Percentiles rank a stretch among this genome's conserved stretches.
Conservation (phyloP, 2,888 invertebrate genomes). For the Ceramica pisi region DNA sequence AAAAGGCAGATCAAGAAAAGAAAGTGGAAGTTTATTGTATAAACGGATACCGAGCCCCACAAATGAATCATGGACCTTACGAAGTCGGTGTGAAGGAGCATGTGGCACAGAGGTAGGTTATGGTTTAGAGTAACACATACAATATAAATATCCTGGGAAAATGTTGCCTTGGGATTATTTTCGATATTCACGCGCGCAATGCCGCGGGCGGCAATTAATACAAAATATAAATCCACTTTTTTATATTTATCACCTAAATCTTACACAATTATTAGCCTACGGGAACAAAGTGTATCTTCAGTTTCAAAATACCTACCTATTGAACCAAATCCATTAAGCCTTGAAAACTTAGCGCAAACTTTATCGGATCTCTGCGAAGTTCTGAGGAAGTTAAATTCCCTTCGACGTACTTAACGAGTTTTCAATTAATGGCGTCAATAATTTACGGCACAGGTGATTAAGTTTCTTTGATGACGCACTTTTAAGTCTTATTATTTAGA, state of each 20-base stretch:
- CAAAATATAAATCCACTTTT: not conserved
- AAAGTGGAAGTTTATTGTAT: too few species aligned
- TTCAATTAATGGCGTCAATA: slow-evolving; percentile 48
- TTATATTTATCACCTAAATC: not conserved
- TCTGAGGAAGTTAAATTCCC: slow-evolving; percentile 28
- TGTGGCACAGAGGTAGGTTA: too few species aligned
- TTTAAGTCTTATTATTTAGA: not conserved
- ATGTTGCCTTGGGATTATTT: too few species aligned
- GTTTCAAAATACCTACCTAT: slow-evolving; percentile 34
- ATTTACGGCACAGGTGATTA: slow-evolving; percentile 17
- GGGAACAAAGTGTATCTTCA: slow-evolving; percentile 9
- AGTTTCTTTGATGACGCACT: not conserved
- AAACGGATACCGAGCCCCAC: too few species aligned
- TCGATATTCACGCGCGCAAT: too few species aligned
- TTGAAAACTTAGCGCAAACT: slow-evolving; percentile 49
- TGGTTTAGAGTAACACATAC: too few species aligned
- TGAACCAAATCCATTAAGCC: slow-evolving; percentile 56
- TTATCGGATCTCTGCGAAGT: slow-evolving; percentile 29
- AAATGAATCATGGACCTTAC: too few species aligned
- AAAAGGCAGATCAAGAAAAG: too few species aligned
- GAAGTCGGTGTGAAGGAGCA: too few species aligned
- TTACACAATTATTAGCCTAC: not conserved
- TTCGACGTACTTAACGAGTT: slow-evolving; percentile 47
- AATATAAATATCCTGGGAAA: too few species aligned
- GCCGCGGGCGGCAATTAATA: too few species aligned